Evolutionary conservation across 2,888 invertebrate genomes (phyloP), one percentile per base, ranked within the genome.

Genomic region (Apotomis turbidana): DNA sequence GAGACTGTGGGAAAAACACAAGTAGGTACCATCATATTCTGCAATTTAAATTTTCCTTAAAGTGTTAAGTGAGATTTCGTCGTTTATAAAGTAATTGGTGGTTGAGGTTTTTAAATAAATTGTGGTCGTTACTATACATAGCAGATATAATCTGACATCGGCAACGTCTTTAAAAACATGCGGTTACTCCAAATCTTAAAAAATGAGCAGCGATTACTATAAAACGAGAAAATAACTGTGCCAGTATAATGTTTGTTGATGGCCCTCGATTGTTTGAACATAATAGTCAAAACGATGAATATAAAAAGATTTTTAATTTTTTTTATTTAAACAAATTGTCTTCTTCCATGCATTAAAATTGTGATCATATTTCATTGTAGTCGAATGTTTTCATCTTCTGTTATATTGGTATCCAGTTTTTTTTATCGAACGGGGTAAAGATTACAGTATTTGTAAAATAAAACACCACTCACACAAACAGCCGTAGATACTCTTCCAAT

Each of bases 401-500:
- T 13, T 15, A 62, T 41, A 27, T 27, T 27, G 27, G 27, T 27
- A 27, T 27, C 27, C 41, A 41, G 41, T 6, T 6, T 41, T 41
- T 41, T 41, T 36, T 54, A 36, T 27, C 27, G 2, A 27, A 27
- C 27, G 1, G 27, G 27, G 27, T 27, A 27, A 27, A 27, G 27
- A 2, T 54, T 3, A n/a, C 9, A 63, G 8, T 4, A 9, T 8
- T 6, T 13, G 10, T 27, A 55, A 10, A 51, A 58, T 9, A 51
- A 49, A 38, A 59, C 27, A 10, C 3, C 46, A 38, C 38, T 15
- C 78, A 82, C 80, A 82, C 27, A 27, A 2, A 27, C 27, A 74
- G 83, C 78, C 5, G 41, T 6, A 41, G 83, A 81, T 75, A 69
- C 67, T 68, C 78, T 77, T 78, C 79, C 81, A 80, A 82, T 82